phyloP scores from a whole-genome alignment of 2,888 invertebrate genomes.

The Pardosa pseudoannulata region DNA sequence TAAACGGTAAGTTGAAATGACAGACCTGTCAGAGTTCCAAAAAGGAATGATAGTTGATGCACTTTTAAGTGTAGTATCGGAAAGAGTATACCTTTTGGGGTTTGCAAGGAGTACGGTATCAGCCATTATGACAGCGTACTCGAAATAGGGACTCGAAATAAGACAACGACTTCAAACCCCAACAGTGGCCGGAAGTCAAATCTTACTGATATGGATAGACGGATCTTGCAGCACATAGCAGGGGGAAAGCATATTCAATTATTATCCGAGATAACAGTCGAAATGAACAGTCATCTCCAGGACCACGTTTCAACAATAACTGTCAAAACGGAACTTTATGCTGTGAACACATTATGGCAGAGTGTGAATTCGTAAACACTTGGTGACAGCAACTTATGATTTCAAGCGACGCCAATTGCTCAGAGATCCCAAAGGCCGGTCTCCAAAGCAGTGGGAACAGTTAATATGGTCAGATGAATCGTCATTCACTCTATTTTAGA shows the following conservation, averaged over 20 bases:
- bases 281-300: slow-evolving; percentile 39
- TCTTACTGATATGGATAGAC: slow-evolving; percentile 11
- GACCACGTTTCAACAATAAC: slow-evolving; percentile 19
- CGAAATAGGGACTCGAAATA: slow-evolving; percentile 22
- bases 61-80: slow-evolving; percentile 1
- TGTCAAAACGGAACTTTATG: slow-evolving; percentile 16
- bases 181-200: slow-evolving; percentile 18
- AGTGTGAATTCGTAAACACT: slow-evolving; percentile 14
- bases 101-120: slow-evolving; percentile 15
- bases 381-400: not conserved
- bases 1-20: slow-evolving; percentile 3
- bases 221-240: slow-evolving; percentile 18
- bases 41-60: slow-evolving; percentile 11
- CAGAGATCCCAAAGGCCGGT: slow-evolving; percentile 5
- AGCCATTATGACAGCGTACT: slow-evolving; percentile 16
- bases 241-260: slow-evolving; percentile 27
- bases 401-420: slow-evolving; percentile 16
- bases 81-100: slow-evolving; percentile 4
- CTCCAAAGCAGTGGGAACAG: not conserved
- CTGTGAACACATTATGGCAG: slow-evolving; percentile 18
- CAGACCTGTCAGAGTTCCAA: slow-evolving; percentile 28
- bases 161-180: slow-evolving; percentile 12
- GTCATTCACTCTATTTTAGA: slow-evolving; percentile 1
- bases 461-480: slow-evolving; percentile 1
- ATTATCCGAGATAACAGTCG: slow-evolving; percentile 29